A percentile compares a stretch with the other conserved stretches of the same genome.
Evolutionary conservation across 1,140 invertebrate genomes (phyloP).

Genomic region (Nephotettix cincticeps): DNA sequence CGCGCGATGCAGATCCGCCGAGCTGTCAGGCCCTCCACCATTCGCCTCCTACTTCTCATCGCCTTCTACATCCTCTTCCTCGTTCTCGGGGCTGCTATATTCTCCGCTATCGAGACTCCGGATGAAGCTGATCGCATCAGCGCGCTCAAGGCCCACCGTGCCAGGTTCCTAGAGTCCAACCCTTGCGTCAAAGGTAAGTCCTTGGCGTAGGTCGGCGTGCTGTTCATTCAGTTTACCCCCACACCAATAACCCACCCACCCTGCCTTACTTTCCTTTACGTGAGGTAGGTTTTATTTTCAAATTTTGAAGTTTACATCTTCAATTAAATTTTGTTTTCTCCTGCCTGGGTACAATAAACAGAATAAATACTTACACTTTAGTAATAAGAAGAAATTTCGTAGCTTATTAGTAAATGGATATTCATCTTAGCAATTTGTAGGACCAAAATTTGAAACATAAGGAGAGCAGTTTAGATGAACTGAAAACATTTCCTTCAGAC

Average conservation of each 20-base stretch:
- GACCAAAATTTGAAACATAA: no score
- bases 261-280: no score
- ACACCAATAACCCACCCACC: background rate
- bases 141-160: constrained; percentile 54
- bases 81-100: constrained; percentile 65
- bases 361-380: no score
- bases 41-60: constrained; percentile 34
- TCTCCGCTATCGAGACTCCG: constrained; percentile 71
- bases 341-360: no score
- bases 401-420: no score
- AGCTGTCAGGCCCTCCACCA: constrained; percentile 24
- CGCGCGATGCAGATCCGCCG: constrained; percentile 15
- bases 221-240: background rate
- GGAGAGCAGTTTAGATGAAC: no score
- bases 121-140: constrained; percentile 57
- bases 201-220: background rate
- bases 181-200: constrained; percentile 61
- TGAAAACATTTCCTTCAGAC: no score
- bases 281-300: no score
- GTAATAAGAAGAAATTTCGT: no score
- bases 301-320: no score
- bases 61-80: constrained; percentile 44
- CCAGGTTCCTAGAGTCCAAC: constrained; percentile 59
- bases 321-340: no score
- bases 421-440: no score